Conservation (phyloP, 92 coral and sea anemone species). For the Ricordea florida region DNA sequence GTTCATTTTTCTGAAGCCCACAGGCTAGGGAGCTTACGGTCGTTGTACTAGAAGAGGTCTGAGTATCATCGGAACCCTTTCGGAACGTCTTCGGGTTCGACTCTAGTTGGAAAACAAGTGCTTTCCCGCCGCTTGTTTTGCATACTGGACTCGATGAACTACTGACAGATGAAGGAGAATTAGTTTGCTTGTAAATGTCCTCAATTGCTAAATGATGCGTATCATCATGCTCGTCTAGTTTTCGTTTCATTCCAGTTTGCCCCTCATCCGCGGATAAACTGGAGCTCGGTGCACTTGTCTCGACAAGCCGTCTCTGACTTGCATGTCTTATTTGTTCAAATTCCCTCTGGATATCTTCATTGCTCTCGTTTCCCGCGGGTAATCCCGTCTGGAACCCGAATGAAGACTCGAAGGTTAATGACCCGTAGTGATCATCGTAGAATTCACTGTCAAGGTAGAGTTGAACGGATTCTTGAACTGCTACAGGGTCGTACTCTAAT, state of each 20-base stretch:
- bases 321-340: slow-evolving; percentile 57
- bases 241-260: background rate
- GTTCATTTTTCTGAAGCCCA: no score
- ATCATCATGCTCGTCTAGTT: background rate
- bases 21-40: no score
- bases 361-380: background rate
- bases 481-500: slow-evolving; percentile 69
- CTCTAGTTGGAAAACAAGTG: no score
- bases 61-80: background rate
- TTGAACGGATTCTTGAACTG: slow-evolving; percentile 56
- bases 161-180: background rate
- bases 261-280: background rate
- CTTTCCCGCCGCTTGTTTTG: background rate
- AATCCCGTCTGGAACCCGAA: background rate
- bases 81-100: background rate
- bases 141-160: background rate
- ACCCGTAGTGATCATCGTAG: background rate
- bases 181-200: slow-evolving; percentile 70
- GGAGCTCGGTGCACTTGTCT: slow-evolving; percentile 1
- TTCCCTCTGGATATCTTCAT: slow-evolving; percentile 50
- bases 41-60: background rate
- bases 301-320: slow-evolving; percentile 60
- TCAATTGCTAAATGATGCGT: slow-evolving; percentile 56
- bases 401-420: background rate
- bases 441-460: slow-evolving; percentile 71